A percentile compares a stretch with the other conserved stretches of the same genome.
Evolutionary conservation across 1,140 invertebrate genomes (phyloP).

Genomic region (Nomia melanderi): DNA sequence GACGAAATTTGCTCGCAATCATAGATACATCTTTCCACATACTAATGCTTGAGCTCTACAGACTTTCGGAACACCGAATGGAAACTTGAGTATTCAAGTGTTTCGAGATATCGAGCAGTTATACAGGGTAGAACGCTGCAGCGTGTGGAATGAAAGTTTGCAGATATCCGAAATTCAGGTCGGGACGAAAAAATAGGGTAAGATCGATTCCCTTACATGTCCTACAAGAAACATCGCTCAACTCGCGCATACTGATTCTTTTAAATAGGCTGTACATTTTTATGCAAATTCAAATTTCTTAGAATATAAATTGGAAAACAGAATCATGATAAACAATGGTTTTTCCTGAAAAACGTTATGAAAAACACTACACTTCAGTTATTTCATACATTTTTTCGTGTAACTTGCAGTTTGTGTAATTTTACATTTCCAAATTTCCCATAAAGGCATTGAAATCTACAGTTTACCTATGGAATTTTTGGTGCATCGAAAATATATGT

Average conservation of each 20-base stretch:
- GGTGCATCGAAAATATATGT: too few relatives aligned
- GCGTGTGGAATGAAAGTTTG: too few relatives aligned
- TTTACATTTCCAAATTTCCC: too few relatives aligned
- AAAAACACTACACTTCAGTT: too few relatives aligned
- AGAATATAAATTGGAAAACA: too few relatives aligned
- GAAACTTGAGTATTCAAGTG: neutral
- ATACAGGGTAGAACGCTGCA: neutral
- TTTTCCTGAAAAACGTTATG: too few relatives aligned
- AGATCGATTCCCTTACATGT: neutral
- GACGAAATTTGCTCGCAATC: neutral
- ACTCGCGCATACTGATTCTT: neutral
- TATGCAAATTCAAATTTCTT: neutral
- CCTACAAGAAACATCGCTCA: neutral
- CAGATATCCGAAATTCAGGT: slow-evolving; percentile 1
- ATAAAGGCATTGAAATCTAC: too few relatives aligned
- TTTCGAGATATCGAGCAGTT: slow-evolving; percentile 2
- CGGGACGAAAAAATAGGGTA: neutral
- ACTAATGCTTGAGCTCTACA: neutral
- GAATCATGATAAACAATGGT: too few relatives aligned
- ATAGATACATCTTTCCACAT: neutral
- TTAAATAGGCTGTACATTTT: neutral
- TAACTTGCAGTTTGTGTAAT: too few relatives aligned
- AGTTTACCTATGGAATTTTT: too few relatives aligned
- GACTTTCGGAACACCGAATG: neutral
- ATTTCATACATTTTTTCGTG: too few relatives aligned